These are phyloP conservation scores for Eutrigla gurnardus DNA, from an alignment of 2,797 vertebrate genomes.

Conservation along the genomic window DNA sequence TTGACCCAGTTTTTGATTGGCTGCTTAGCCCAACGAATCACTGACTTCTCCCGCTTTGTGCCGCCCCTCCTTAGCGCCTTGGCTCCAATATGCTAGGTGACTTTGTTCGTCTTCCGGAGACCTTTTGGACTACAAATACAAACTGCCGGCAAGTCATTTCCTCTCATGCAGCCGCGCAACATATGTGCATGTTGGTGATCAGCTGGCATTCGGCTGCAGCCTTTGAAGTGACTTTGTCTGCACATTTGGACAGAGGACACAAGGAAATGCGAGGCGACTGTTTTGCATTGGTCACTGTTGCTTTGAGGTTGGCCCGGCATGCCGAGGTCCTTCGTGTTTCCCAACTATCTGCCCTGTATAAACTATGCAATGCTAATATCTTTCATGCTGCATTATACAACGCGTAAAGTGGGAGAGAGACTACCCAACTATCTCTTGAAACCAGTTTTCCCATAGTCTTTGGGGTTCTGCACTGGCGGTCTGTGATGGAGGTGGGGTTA, in stretches of 20 bases:
- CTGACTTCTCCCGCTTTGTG: neutral
- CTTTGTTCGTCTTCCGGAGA: neutral
- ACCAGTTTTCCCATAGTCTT: slow-evolving; percentile 52
- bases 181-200: neutral
- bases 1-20: neutral
- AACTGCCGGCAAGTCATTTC: neutral
- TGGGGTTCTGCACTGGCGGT: slow-evolving; percentile 39
- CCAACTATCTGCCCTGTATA: neutral
- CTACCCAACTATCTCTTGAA: slow-evolving; percentile 23
- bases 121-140: neutral
- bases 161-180: neutral
- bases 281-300: neutral
- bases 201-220: neutral
- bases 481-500: slow-evolving; percentile 70
- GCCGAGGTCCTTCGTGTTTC: neutral
- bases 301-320: neutral
- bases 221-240: slow-evolving; percentile 10
- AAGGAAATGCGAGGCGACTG: neutral
- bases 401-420: neutral
- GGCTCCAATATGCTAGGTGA: too few species aligned
- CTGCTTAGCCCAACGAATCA: neutral
- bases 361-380: neutral
- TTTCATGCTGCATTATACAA: neutral
- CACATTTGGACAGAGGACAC: neutral
- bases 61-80: neutral